A percentile compares a stretch with the other conserved stretches of the same genome.
phyloP scores from a whole-genome alignment of 2,888 invertebrate species.

The Andrena fulva region DNA sequence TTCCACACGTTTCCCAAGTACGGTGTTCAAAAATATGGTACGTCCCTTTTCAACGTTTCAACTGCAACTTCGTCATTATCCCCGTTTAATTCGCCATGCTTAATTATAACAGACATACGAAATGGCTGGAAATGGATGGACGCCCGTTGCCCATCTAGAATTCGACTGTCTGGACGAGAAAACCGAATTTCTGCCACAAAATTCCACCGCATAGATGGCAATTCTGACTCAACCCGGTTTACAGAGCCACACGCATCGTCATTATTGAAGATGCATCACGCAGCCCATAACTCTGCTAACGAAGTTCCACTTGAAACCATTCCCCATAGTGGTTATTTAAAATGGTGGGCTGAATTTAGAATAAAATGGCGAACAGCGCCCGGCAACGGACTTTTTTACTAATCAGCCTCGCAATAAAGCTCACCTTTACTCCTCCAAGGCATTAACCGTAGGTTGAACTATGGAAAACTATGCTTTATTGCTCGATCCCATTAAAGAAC shows the following conservation, averaged over 20 bases:
- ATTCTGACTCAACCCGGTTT: constrained; percentile 57
- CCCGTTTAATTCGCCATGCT: constrained; percentile 27
- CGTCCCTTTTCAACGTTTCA: background rate
- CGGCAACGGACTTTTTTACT: constrained; percentile 27
- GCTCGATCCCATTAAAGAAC: constrained; percentile 14
- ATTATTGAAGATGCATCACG: constrained; percentile 59
- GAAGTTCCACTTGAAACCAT: constrained; percentile 48
- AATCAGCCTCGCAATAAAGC: constrained; percentile 17
- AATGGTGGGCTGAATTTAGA: background rate
- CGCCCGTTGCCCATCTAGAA: constrained; percentile 5
- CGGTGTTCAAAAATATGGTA: background rate
- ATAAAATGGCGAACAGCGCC: constrained; percentile 6
- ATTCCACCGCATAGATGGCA: constrained; percentile 13
- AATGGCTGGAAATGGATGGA: constrained; percentile 20
- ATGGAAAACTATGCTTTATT: constrained; percentile 17
- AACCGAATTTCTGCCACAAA: constrained; percentile 41
- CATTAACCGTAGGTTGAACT: background rate
- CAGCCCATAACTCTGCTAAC: constrained; percentile 49
- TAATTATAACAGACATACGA: constrained; percentile 24
- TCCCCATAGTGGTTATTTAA: constrained; percentile 29
- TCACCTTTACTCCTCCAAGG: background rate
- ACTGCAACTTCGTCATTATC: constrained; percentile 15
- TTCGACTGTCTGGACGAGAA: constrained; percentile 28
- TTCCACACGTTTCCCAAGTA: background rate
- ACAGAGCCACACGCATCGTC: constrained; percentile 18